phyloP scores from a whole-genome alignment of 2,888 invertebrate genomes.

The Eucriotettix oculatus region DNA sequence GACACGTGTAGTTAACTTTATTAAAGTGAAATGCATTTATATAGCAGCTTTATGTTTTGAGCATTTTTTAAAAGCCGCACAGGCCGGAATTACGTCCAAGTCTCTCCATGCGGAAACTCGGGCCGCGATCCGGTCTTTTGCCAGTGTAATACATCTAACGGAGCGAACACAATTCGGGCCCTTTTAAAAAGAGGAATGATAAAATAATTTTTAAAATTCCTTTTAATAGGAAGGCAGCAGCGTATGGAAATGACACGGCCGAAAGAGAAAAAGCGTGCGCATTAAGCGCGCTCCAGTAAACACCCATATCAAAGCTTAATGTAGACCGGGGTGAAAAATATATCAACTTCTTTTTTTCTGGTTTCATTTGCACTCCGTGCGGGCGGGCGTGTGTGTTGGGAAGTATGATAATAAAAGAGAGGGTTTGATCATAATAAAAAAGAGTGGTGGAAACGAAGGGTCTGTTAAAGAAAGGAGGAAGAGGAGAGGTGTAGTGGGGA shows the following conservation, averaged over 20 bases:
- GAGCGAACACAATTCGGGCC: background rate
- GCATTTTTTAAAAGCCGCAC: background rate
- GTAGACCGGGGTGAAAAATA: background rate
- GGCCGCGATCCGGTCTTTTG: background rate
- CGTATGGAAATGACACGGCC: background rate
- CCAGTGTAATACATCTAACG: background rate
- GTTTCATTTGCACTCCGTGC: background rate
- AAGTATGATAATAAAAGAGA: background rate
- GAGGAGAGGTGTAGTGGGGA: no score
- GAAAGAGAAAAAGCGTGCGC: background rate
- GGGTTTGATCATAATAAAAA: background rate
- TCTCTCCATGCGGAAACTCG: background rate
- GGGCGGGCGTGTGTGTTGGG: background rate
- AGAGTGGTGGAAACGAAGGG: background rate
- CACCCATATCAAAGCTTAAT: background rate
- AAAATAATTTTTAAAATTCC: background rate
- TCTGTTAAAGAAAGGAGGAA: no score
- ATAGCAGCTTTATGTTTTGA: background rate
- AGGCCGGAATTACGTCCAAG: background rate
- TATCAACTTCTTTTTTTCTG: background rate
- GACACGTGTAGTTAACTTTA: background rate
- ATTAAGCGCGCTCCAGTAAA: background rate
- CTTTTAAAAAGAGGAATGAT: background rate
- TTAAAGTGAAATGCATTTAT: background rate
- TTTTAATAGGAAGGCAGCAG: background rate